Evolutionary conservation across 2,888 invertebrate genomes (phyloP), one percentile per base, ranked within the genome.

Genomic region (Xylota sylvarum): DNA sequence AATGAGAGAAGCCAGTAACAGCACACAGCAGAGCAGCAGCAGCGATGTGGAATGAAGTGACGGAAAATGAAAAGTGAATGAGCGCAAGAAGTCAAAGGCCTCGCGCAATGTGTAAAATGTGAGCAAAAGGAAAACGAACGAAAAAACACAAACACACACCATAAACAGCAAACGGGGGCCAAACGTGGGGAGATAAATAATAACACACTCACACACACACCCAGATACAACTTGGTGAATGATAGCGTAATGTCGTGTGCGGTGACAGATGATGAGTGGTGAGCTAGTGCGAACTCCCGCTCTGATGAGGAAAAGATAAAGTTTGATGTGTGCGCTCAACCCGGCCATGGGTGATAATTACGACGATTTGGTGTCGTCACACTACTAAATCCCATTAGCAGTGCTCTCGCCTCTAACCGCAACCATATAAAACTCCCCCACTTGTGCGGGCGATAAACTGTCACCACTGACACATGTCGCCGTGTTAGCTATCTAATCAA

Each of bases 21-120:
- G 50, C 70, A 70, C 46, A 48, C 58, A 69, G 60, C 55, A 40
- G 67, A 74, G 14, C 69, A 67, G 14, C 62, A 73, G 64, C 81
- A 74, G 48, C 69, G 81, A 87, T 77, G 85, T 85, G 80, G 80
- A 85, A 83, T 83, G 87, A 87, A 87, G 83, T 83, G 87, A 74
- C 81, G 84, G 81, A 88, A 78, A 85, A 86, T 88, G 79, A 88
- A 88, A 88, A 88, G 88, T 88, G 88, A 88, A 88, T 88, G 88
- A 88, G 86, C 86, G 78, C 88, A 80, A 88, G 88, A 84, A 88
- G 88, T 88, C 88, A 88, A 88, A 88, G 88, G 88, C 88, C 88
- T 86, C 88, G 65, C 88, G 60, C 56, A 78, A 74, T 87, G 84
- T 86, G 85, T 72, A 81, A 85, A 81, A 77, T 65, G 50, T 70